Percentiles rank a stretch among this genome's conserved stretches.
phyloP scores from a whole-genome alignment of 2,888 invertebrate species.

The Trachelus tabidus region DNA sequence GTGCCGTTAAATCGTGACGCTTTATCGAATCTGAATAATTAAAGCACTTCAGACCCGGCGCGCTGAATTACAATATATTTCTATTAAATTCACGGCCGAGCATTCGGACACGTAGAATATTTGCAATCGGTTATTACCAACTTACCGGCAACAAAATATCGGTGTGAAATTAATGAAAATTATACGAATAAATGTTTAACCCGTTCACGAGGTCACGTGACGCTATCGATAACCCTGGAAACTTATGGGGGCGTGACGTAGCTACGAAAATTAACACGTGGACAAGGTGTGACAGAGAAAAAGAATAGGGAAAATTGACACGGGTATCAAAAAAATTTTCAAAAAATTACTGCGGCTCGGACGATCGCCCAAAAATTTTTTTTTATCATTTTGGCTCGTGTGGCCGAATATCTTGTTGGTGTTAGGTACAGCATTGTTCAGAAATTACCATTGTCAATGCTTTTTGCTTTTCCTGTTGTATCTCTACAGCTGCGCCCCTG shows the following conservation, averaged over 20 bases:
- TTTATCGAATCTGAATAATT: not conserved
- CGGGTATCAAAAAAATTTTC: no score
- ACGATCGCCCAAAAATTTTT: no score
- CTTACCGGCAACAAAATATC: not conserved
- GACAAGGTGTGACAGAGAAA: no score
- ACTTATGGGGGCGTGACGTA: no score
- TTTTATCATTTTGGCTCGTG: no score
- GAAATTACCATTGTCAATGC: not conserved
- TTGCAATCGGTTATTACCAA: not conserved
- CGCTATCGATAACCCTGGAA: no score
- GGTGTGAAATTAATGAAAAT: not conserved
- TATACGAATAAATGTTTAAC: not conserved
- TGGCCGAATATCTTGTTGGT: no score
- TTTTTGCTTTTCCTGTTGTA: not conserved
- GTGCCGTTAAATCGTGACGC: not conserved
- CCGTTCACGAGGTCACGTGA: not conserved
- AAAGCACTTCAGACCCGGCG: not conserved
- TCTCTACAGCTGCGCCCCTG: not conserved
- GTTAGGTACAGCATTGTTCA: not conserved
- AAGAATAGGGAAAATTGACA: no score
- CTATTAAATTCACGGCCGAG: not conserved
- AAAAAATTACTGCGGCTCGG: no score
- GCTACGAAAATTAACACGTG: no score
- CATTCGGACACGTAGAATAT: not conserved
- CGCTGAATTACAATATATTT: not conserved